Base-by-base conservation (phyloP, 2,113 vertebrate genomes). In the Microcebus ravelobensis region DNA sequence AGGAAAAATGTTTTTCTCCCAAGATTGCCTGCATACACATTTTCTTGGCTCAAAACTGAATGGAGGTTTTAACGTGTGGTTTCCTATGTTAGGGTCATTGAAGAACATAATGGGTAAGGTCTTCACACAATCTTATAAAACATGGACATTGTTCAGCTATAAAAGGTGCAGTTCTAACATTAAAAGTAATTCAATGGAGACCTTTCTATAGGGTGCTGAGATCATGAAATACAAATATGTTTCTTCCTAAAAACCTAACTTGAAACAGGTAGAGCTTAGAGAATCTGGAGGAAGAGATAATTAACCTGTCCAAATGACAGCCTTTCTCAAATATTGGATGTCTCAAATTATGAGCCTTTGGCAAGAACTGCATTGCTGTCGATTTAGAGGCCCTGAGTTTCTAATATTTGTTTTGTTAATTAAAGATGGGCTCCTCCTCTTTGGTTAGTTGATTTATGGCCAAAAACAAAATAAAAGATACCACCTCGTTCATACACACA, bases 11-110 rank as follows among this genome's bases (percentile, higher is more conserved):
- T 81, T 42, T 27, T 91, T 94, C 25, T 93, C 82, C 86, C 96
- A 96, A 97, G 91, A 83, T 36, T 94, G 89, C 89, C 85, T 94
- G 65, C 73, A 97, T 74, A 93, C 68, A 87, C 36, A 63, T 91
- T 89, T 95, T 95, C 87, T 95, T 96, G 91, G 86, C 93, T 97
- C 34, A 34, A 57, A 95, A 76, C 48, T 91, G 86, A 94, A 90
- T 31, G n/a, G 67, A 93, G 81, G 71, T 8, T 81, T 95, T 94
- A 95, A 91, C 89, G 93, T 86, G 88, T 91, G 39, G 31, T 79
- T 92, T 96, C 87, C 91, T 96, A 71, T 95, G 59, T 85, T 95
- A 82, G n/a, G n/a, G 23, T 36, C 82, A 80, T 45, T 89, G 73
- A 94, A 96, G 61, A 85, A 94, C 59, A 94, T 88, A 97, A 93